Evolutionary conservation across 2,113 vertebrate genomes (phyloP), one percentile per base, ranked within the genome.

Genomic region (Glaucomys volans): DNA sequence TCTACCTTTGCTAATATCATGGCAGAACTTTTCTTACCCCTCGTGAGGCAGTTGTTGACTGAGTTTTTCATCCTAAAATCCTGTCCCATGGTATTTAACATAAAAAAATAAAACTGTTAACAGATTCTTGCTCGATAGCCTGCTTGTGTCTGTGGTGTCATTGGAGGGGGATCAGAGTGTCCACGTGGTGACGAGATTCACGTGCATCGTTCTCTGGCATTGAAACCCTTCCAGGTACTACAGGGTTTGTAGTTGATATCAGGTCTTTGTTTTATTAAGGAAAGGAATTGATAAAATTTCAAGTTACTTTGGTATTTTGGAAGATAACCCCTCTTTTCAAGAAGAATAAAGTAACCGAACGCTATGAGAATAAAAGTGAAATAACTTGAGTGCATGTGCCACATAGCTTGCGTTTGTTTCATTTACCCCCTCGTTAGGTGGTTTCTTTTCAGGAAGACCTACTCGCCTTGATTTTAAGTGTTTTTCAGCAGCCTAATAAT

Each of bases 21-120:
- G 98, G 99, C 99, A 99, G 99, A 99, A 99, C 99, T 98, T 99
- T 99, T 98, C 98, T 99, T 98, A 99, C 98, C 98, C 98, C 98
- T 99, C 98, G 98, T 98, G 99, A 99, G 99, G 99, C 99, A 99
- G 98, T 99, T 99, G 98, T 98, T 99, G 99, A 99, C 98, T 98
- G 98, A 98, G 98, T 98, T 99, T 98, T 99, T 99, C 99, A 99
- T 99, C 99, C 98, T 99, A 98, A 98, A 98, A 98, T 99, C 98
- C 98, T 99, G 98, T 99, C 97, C 99, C 99, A 99, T 99, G 99
- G 98, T 99, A 99, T 99, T 99, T 98, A 99, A 99, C 99, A 99
- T 99, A 99, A 99, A 99, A 96, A 98, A 99, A 99, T 98, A 99
- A 99, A 99, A 99, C 98, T 98, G 98, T 99, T 99, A 99, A 98